Evolutionary conservation across 2,797 vertebrate genomes (phyloP), one percentile per base, ranked within the genome.

Genomic region (Urocyon cinereoargenteus): DNA sequence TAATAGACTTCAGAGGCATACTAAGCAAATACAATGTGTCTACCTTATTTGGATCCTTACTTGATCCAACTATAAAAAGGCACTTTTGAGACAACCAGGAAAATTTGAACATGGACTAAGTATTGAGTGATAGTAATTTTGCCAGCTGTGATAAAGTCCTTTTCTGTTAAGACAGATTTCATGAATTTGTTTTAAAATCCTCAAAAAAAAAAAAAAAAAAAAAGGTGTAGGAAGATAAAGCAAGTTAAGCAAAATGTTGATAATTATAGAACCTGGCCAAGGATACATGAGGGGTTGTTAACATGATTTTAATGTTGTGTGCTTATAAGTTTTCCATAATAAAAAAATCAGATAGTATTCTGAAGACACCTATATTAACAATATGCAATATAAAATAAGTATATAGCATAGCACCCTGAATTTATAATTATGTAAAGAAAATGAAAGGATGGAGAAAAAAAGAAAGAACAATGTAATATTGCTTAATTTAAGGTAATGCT

Each of bases 131-230:
- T 75, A 73, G 1, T 91, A 72, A 72, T 79, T 87, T 93, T 88
- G 45, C 45, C 77, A 90, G 55, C 4, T 90, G 19, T 72, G 28
- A 82, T 19, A 64, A 70, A 62, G 16, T 51, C 51, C 28, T 85
- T 51, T 34, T 77, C 34, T 81, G 59, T 85, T 89, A 75, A 88
- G 26, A 88, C 8, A 53, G 14, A 66, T 53, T 68, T 55, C 62
- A 77, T n/a, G 40, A 88, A 87, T 88, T 59, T 78, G 31, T 49
- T 90, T 90, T 70, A 53, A 96, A 96, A 72, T 83, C 73, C 4
- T 21, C 55, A 15, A 86, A 83, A 45, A n/a, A 82, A 73, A 84
- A 61, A 70, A 61, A 70, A 85, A 66, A 28, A 70, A 45, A 40
- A 85, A 66, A 16, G 19, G 24, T 49, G 6, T 34, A 45, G 57